Evolutionary conservation across 2,888 invertebrate genomes (phyloP), one percentile per base, ranked within the genome.

Genomic region (Drosophila eohydei): DNA sequence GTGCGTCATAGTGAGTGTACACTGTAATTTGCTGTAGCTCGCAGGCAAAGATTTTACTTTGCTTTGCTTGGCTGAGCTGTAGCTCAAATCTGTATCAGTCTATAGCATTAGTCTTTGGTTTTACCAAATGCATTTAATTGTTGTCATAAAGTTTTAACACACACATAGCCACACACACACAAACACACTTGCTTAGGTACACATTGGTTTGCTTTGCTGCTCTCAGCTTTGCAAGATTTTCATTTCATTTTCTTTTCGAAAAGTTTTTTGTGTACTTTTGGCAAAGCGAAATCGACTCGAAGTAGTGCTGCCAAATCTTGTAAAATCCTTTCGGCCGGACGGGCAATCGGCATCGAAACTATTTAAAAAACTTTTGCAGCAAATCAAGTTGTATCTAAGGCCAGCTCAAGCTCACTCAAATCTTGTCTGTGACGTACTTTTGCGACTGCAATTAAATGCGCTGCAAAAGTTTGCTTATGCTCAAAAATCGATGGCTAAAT

Each of bases 171-270:
- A 61, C 9, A 52, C 30, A 34, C 38, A 40, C 16, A 12, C 11
- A 11, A 30, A 40, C 36, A 50, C 34, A 21, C 32, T 48, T 44
- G 43, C 36, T 44, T 54, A 48, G 54, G 58, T 48, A 46, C 28
- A 46, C 28, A 46, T 46, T 28, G 14, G 28, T 40, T 70, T 51
- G 70, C 72, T 83, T 74, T 83, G 59, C 34, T 51, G 65, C 43
- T 71, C 73, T 88, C n/a, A 14, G 44, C 12, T 73, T 88, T 63
- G 26, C 60, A 54, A 71, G 80, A 80, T 75, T 84, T 89, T 83
- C 83, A 86, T 88, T 84, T 86, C 76, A 74, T 78, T 84, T 84
- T 83, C 84, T 75, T 85, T 87, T 71, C 76, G 71, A 73, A 87
- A 84, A 89, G 64, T 85, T 85, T 81, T 86, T 79, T 87, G 74